phyloP scores from a whole-genome alignment of 2,888 invertebrate genomes.

The Lumbricus terrestris region DNA sequence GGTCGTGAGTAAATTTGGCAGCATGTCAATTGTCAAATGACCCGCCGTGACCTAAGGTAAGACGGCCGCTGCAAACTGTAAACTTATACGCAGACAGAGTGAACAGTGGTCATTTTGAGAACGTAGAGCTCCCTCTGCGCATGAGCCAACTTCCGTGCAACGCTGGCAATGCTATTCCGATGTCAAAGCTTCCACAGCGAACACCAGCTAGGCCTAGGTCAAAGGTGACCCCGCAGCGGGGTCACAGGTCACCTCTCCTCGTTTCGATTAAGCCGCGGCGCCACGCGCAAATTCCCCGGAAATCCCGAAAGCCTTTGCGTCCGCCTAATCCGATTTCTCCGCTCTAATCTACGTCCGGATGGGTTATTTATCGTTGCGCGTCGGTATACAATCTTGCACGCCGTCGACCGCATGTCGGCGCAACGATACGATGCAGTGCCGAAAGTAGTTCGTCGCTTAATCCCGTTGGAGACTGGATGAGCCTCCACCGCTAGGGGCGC shows the following conservation, averaged over 20 bases:
- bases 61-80: no score
- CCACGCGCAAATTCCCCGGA: neutral
- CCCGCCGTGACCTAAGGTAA: no score
- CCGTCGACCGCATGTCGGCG: neutral
- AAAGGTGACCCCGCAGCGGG: neutral
- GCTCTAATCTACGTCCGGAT: neutral
- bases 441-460: neutral
- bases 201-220: neutral
- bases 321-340: neutral
- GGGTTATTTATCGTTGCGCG: neutral
- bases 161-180: neutral
- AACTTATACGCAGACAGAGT: no score
- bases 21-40: no score
- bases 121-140: neutral
- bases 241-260: neutral
- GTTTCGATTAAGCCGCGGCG: neutral
- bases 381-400: neutral
- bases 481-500: neutral
- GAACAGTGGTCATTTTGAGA: neutral
- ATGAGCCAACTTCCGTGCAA: neutral
- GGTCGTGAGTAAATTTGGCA: no score
- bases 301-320: neutral
- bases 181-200: neutral
- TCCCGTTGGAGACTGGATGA: neutral
- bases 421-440: neutral